phyloP scores from a whole-genome alignment of 35 echinoderm and acorn worm genomes.

The Ophiothrix spiculata region DNA sequence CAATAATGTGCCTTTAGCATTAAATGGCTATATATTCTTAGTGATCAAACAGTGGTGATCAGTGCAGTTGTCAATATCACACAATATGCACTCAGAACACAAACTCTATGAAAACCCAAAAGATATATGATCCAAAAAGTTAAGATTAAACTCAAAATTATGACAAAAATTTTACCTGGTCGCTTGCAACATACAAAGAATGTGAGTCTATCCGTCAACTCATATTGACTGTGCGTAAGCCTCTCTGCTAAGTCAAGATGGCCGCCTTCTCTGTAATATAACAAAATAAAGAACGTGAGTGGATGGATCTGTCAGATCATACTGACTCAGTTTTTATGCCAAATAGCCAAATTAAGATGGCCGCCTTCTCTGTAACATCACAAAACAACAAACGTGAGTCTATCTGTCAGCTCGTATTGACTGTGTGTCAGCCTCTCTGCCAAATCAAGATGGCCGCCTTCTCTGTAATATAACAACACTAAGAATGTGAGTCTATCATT shows the following conservation, averaged over 20 bases:
- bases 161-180: no score
- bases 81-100: no score
- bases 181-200: conserved; percentile 91
- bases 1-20: no score
- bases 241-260: conserved; percentile 87
- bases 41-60: no score
- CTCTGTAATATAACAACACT: conserved; percentile 62
- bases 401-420: conserved; percentile 92
- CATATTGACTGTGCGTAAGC: conserved; percentile 84
- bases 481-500: no score
- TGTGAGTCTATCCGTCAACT: conserved; percentile 85
- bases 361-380: conserved; percentile 75
- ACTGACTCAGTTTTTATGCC: conserved; percentile 76
- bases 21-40: no score
- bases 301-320: conserved; percentile 86
- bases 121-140: no score
- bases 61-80: no score
- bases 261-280: conserved; percentile 73
- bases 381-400: conserved; percentile 88
- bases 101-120: no score
- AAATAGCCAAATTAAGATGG: conserved; percentile 78
- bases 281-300: conserved; percentile 87
- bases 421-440: conserved; percentile 81
- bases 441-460: conserved; percentile 83
- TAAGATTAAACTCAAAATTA: no score